Conservation (phyloP, 2,113 vertebrate genomes). For the Pantherophis guttatus region DNA sequence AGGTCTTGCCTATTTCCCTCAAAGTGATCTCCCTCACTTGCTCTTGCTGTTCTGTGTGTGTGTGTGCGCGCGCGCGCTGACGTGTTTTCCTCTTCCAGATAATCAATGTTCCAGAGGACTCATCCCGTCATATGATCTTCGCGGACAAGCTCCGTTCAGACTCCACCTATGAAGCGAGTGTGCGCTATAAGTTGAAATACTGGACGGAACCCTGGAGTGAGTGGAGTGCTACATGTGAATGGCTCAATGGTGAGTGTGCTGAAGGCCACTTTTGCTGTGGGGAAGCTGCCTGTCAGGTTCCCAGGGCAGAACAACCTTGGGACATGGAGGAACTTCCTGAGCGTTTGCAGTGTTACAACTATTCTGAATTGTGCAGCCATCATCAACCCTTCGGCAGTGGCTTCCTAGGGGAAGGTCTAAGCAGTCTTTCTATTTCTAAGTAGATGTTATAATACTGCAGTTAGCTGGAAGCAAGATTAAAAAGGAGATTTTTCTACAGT, state of each 20-base stretch:
- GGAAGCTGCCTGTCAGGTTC: neutral
- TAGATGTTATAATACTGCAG: neutral
- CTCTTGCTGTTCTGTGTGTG: neutral
- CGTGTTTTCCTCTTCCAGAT: constrained; percentile 21
- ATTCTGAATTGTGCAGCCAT: neutral
- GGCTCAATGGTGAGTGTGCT: constrained; percentile 59
- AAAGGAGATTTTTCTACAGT: neutral
- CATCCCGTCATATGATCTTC: constrained; percentile 40
- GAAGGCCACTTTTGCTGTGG: neutral
- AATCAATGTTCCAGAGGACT: constrained; percentile 14
- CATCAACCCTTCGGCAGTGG: neutral
- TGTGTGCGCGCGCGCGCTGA: accelerated
- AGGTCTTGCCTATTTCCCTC: neutral
- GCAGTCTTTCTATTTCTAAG: neutral
- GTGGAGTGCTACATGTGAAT: constrained; percentile 63
- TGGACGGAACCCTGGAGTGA: constrained; percentile 62
- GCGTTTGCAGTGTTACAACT: neutral
- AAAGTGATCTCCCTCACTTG: neutral
- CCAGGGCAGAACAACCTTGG: neutral
- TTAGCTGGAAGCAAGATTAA: neutral
- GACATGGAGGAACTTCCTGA: neutral
- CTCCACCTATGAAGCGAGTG: constrained; percentile 32
- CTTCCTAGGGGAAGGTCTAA: neutral
- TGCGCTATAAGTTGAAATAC: constrained; percentile 33
- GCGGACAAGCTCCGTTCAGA: constrained; percentile 45